A percentile compares a stretch with the other conserved stretches of the same genome.
phyloP scores from a whole-genome alignment of 2,797 vertebrate genomes.

The Zonotrichia albicollis region DNA sequence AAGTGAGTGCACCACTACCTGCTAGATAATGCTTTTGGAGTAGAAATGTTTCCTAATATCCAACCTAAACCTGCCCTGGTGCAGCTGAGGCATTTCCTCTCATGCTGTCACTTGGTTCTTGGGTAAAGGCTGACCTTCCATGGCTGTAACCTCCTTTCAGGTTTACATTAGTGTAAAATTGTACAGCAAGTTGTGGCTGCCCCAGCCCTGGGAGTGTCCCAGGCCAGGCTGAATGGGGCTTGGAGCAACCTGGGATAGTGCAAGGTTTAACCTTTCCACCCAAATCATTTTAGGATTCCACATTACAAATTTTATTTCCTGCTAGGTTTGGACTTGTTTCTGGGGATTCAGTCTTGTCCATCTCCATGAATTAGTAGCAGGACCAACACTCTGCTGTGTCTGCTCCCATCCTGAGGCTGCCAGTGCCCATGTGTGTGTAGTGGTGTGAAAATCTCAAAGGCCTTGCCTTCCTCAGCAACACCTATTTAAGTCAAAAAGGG shows the following conservation, averaged over 20 bases:
- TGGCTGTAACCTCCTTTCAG: not conserved
- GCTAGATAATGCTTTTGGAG: fast-evolving
- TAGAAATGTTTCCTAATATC: not conserved
- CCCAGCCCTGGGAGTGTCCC: not conserved
- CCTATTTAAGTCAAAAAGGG: not conserved
- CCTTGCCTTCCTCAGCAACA: not conserved
- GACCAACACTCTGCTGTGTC: too few relatives aligned
- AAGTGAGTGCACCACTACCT: not conserved
- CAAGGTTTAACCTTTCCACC: too few relatives aligned
- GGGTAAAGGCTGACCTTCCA: not conserved
- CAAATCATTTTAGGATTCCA: too few relatives aligned
- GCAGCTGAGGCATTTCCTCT: not conserved
- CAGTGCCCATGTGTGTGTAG: too few relatives aligned
- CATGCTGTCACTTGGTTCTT: not conserved
- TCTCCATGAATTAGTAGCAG: too few relatives aligned
- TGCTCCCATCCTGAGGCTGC: too few relatives aligned
- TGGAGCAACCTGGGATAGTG: not conserved
- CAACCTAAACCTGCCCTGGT: not conserved
- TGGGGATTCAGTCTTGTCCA: too few relatives aligned
- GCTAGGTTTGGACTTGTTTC: too few relatives aligned
- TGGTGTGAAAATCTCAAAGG: not conserved
- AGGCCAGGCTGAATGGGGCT: not conserved
- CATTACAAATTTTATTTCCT: too few relatives aligned
- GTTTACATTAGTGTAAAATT: fast-evolving
- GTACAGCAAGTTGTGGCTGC: not conserved